A percentile compares a stretch with the other conserved stretches of the same genome.
Conservation (phyloP, 37 sponge, comb jelly and placozoan genomes). For the Ianthella basta region DNA sequence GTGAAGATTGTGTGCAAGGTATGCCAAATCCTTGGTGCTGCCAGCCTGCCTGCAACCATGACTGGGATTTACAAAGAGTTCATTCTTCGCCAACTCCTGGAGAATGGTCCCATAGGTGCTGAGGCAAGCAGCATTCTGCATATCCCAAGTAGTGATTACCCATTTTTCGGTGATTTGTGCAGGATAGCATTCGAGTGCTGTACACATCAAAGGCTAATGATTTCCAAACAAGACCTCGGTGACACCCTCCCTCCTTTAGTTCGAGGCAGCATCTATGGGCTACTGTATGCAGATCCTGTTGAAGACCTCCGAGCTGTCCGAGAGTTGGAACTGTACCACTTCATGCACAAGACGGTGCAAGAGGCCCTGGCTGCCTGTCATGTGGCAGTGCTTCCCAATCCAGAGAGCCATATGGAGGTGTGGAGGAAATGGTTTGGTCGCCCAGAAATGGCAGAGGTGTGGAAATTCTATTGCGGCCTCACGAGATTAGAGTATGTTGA, state of each 20-base stretch:
- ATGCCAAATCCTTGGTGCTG: neutral
- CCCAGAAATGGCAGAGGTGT: conserved; percentile 22
- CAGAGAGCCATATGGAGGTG: neutral
- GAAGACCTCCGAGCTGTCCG: neutral
- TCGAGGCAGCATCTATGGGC: conserved; percentile 11
- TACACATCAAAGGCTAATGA: neutral
- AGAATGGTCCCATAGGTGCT: neutral
- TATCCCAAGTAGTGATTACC: neutral
- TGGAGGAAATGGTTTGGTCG: conserved; percentile 3
- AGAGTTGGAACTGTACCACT: neutral
- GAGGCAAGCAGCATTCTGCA: neutral
- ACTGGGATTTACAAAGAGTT: conserved; percentile 12
- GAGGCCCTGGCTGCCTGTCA: conserved; percentile 23
- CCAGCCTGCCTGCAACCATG: conserved; percentile 1
- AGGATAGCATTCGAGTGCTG: conserved; percentile 1
- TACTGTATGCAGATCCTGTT: conserved; percentile 13
- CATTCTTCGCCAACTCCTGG: conserved; percentile 9
- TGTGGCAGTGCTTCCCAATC: neutral
- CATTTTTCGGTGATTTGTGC: neutral
- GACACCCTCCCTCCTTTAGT: too few species aligned
- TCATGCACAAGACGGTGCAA: conserved; percentile 17
- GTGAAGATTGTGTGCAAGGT: conserved; percentile 19
- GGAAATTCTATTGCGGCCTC: conserved; percentile 21
- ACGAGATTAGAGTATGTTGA: neutral
- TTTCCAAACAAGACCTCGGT: neutral